Evolutionary conservation across 2,113 vertebrate species (phyloP).

Genomic region (Ictalurus punctatus): DNA sequence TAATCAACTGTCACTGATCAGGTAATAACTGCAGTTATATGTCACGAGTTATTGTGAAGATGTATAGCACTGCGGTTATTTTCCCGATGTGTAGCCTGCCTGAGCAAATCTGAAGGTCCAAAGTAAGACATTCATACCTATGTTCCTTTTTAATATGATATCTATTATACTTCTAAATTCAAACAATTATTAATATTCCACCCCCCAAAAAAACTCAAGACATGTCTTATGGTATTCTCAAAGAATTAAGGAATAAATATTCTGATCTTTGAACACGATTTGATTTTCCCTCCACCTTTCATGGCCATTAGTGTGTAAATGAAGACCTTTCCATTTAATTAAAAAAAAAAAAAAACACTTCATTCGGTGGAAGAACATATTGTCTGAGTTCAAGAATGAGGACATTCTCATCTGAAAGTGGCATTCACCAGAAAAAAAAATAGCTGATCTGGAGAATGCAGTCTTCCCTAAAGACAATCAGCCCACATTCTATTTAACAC

Average conservation of each 20-base stretch:
- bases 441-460: slow-evolving; percentile 27
- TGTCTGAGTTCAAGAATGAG: slow-evolving; percentile 53
- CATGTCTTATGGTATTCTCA: neutral
- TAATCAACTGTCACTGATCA: slow-evolving; percentile 24
- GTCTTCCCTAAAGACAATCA: slow-evolving; percentile 40
- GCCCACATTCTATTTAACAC: slow-evolving; percentile 42
- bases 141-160: slow-evolving; percentile 35
- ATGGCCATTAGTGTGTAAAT: slow-evolving; percentile 69
- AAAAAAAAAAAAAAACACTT: slow-evolving; percentile 45
- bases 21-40: slow-evolving; percentile 4
- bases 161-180: neutral
- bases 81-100: slow-evolving; percentile 55
- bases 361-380: slow-evolving; percentile 36
- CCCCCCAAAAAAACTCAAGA: neutral
- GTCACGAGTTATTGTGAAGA: slow-evolving; percentile 52
- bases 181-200: neutral
- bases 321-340: slow-evolving; percentile 73
- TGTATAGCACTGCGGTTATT: slow-evolving; percentile 55
- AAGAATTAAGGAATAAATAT: neutral
- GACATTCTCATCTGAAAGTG: slow-evolving; percentile 41
- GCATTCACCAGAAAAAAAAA: slow-evolving; percentile 21
- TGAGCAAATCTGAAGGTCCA: slow-evolving; percentile 50
- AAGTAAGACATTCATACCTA: slow-evolving; percentile 45
- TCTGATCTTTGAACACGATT: slow-evolving; percentile 24
- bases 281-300: slow-evolving; percentile 60